phyloP scores from a whole-genome alignment of 2,113 vertebrate genomes.

The Triplophysa siluroides region DNA sequence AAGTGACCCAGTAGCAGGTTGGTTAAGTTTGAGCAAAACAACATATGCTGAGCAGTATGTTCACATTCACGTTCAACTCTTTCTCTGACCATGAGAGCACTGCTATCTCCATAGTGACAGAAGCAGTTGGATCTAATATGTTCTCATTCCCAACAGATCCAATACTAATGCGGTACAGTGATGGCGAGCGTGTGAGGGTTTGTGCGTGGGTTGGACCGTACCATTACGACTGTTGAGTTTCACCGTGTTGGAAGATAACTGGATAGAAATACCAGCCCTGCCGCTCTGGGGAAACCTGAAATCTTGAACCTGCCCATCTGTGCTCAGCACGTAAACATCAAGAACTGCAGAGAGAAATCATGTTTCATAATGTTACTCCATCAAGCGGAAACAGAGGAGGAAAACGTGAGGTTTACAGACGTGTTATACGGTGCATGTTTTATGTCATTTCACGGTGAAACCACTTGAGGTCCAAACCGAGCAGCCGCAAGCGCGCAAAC shows the following conservation, averaged over 20 bases:
- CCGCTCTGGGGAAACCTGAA: constrained; percentile 95
- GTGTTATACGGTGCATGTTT: background rate
- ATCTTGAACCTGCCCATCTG: constrained; percentile 97
- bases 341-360: constrained; percentile 77
- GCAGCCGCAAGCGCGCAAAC: background rate
- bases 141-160: constrained; percentile 14
- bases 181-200: constrained; percentile 5
- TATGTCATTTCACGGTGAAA: no score
- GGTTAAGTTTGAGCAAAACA: constrained; percentile 24
- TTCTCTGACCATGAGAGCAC: constrained; percentile 13
- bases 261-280: constrained; percentile 90
- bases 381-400: background rate
- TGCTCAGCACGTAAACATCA: constrained; percentile 95
- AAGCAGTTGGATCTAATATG: constrained; percentile 42
- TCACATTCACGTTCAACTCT: background rate
- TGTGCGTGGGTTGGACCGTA: constrained; percentile 65
- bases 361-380: constrained; percentile 24
- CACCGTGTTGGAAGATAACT: constrained; percentile 94
- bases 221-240: constrained; percentile 98
- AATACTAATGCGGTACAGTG: constrained; percentile 1
- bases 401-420: background rate
- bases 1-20: background rate
- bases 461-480: no score
- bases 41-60: constrained; percentile 40
- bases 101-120: constrained; percentile 11